Evolutionary conservation across 2,888 invertebrate genomes (phyloP).

Genomic region (Euplagia quadripunctaria): DNA sequence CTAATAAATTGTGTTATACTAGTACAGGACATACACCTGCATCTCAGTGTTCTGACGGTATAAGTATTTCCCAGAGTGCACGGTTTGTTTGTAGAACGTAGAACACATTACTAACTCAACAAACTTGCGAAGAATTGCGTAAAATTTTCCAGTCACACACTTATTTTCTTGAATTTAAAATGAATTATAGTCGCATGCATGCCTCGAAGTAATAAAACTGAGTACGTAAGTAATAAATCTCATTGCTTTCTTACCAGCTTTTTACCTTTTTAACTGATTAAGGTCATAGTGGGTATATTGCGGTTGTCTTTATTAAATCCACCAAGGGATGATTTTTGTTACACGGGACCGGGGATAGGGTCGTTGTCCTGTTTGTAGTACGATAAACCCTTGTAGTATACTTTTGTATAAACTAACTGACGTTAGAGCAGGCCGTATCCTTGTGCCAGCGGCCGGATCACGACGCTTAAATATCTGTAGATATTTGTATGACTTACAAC

Average conservation of each 20-base stretch:
- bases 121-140: conserved; percentile 45
- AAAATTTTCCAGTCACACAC: conserved; percentile 45
- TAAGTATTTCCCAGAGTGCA: conserved; percentile 39
- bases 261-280: background rate
- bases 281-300: background rate
- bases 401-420: too few relatives aligned
- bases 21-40: conserved; percentile 40
- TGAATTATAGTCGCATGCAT: conserved; percentile 37
- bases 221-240: conserved; percentile 2
- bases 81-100: conserved; percentile 49
- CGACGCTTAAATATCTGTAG: too few relatives aligned
- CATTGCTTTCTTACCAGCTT: background rate
- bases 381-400: too few relatives aligned
- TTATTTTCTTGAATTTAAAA: conserved; percentile 41
- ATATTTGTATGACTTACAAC: too few relatives aligned
- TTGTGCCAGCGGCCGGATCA: too few relatives aligned
- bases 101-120: conserved; percentile 49
- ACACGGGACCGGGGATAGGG: too few relatives aligned
- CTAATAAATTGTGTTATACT: conserved; percentile 54
- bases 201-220: conserved; percentile 32
- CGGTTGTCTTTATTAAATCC: background rate
- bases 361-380: too few relatives aligned
- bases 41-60: conserved; percentile 27
- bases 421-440: too few relatives aligned
- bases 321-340: background rate